These are phyloP conservation scores for Spodoptera picta DNA, from an alignment of 2,888 invertebrate genomes.

Conservation along the genomic window DNA sequence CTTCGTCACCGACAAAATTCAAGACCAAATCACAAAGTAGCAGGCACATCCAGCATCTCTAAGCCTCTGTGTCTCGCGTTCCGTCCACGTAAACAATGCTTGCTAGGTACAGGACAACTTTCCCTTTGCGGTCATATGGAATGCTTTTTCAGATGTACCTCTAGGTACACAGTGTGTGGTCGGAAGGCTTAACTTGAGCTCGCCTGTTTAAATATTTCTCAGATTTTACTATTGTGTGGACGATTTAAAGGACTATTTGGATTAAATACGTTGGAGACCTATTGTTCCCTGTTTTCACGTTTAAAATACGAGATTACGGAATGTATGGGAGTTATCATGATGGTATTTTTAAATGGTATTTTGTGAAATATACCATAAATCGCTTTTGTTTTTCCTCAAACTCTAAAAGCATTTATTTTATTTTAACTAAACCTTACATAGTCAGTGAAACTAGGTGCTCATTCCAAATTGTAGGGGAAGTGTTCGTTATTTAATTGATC, in stretches of 20 bases:
- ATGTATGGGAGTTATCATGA: too few species aligned
- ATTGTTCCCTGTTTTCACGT: slow-evolving; percentile 27
- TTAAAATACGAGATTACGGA: slow-evolving; percentile 10
- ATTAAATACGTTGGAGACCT: slow-evolving; percentile 21
- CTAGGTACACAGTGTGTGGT: slow-evolving; percentile 48
- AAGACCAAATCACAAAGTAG: not conserved
- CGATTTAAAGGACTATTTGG: slow-evolving; percentile 33
- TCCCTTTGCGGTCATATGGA: slow-evolving; percentile 73
- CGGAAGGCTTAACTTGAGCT: slow-evolving; percentile 48
- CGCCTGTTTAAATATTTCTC: slow-evolving; percentile 49
- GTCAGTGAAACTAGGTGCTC: too few species aligned
- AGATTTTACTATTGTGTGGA: slow-evolving; percentile 44
- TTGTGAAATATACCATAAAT: not conserved
- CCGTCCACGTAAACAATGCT: slow-evolving; percentile 77
- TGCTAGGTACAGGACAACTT: slow-evolving; percentile 62
- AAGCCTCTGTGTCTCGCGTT: slow-evolving; percentile 24
- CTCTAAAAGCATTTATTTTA: too few species aligned
- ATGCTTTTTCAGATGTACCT: slow-evolving; percentile 65
- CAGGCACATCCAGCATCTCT: slow-evolving; percentile 43
- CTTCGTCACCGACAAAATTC: too few species aligned
- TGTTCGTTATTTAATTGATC: too few species aligned
- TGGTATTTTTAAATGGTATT: not conserved
- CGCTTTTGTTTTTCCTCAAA: too few species aligned
- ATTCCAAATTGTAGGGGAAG: too few species aligned
- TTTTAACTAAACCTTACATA: too few species aligned